Percentiles rank a stretch among this genome's conserved stretches.
These are phyloP conservation scores for Autographa pulchrina DNA, from an alignment of 2,888 invertebrate species.

Conservation along the genomic window DNA sequence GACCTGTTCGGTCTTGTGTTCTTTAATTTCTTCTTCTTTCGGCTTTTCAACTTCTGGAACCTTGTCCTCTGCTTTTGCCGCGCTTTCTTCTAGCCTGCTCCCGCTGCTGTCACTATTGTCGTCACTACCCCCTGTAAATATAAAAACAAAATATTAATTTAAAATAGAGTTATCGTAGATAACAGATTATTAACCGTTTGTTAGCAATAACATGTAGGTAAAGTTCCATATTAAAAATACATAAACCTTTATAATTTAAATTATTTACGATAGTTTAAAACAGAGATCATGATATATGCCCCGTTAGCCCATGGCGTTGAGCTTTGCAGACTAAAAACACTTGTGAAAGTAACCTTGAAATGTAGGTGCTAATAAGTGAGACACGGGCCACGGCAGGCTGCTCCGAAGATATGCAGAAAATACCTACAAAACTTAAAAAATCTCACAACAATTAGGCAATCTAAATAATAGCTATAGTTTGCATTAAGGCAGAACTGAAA, in stretches of 20 bases:
- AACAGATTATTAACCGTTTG: not conserved
- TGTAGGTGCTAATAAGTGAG: slow-evolving; percentile 2
- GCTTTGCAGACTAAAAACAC: slow-evolving; percentile 9
- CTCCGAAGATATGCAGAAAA: not conserved
- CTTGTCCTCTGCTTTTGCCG: slow-evolving; percentile 44
- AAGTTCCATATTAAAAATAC: not conserved
- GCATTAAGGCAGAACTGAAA: too few species aligned
- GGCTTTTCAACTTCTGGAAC: slow-evolving; percentile 55
- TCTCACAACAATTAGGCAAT: too few species aligned
- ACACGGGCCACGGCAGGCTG: not conserved
- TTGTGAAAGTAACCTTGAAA: slow-evolving; percentile 17
- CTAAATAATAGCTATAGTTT: too few species aligned
- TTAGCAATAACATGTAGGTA: not conserved
- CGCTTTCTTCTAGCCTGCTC: slow-evolving; percentile 67
- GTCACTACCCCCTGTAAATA: slow-evolving; percentile 77
- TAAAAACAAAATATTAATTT: slow-evolving; percentile 21
- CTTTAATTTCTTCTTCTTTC: slow-evolving; percentile 56
- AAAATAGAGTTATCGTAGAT: too few species aligned
- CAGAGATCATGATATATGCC: not conserved
- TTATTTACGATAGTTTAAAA: not conserved
- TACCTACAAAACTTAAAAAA: not conserved
- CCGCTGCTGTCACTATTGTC: slow-evolving; percentile 66
- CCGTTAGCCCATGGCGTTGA: not conserved
- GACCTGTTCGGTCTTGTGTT: slow-evolving; percentile 59
- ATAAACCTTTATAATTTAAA: not conserved